Conservation (phyloP, 64 coral and sea anemone species). For the Montipora foliosa region DNA sequence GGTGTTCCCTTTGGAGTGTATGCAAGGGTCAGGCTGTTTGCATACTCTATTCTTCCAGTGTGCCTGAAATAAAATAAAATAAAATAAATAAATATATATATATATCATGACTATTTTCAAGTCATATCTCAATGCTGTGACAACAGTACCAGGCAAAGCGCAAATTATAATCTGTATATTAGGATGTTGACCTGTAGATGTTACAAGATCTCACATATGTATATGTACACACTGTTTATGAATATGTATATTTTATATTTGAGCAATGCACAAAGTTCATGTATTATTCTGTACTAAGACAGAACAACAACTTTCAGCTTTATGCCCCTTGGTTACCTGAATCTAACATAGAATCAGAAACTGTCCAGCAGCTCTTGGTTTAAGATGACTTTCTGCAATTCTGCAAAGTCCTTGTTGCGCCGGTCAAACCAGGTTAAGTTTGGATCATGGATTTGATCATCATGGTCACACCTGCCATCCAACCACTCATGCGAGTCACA, state of each 20-base stretch:
- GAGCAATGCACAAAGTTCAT: not conserved
- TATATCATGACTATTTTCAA: too few relatives aligned
- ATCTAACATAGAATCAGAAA: constrained; percentile 10
- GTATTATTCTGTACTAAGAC: not conserved
- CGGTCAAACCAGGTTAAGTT: not conserved
- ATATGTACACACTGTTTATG: too few relatives aligned
- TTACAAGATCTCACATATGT: too few relatives aligned
- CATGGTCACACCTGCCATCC: not conserved
- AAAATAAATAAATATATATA: too few relatives aligned
- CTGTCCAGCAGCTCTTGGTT: constrained; percentile 1
- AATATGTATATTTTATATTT: not conserved
- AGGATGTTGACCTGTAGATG: too few relatives aligned
- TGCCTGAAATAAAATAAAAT: too few relatives aligned
- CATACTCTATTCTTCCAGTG: too few relatives aligned
- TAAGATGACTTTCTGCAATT: constrained; percentile 6
- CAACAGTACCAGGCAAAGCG: too few relatives aligned
- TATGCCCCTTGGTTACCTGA: not conserved
- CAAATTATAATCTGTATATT: too few relatives aligned
- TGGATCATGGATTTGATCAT: not conserved
- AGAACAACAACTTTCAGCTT: not conserved
- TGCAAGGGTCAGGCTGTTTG: too few relatives aligned
- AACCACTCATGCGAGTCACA: constrained; percentile 10
- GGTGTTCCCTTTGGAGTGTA: too few relatives aligned
- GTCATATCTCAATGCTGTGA: too few relatives aligned
- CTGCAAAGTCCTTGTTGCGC: not conserved